phyloP scores from a whole-genome alignment of 2,888 invertebrate genomes.

The Argynnis bischoffii region DNA sequence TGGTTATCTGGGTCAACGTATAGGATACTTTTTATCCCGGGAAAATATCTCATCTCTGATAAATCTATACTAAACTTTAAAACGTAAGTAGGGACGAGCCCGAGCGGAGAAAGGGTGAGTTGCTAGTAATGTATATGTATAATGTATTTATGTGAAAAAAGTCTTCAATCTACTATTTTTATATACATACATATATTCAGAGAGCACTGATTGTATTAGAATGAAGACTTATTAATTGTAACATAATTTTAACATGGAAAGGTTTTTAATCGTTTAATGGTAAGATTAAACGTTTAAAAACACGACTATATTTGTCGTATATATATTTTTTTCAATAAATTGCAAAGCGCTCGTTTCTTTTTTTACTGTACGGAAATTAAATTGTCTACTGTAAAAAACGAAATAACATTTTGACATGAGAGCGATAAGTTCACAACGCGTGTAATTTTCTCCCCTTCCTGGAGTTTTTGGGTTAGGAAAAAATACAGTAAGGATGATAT shows the following conservation, averaged over 20 bases:
- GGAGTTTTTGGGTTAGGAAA: conserved; percentile 14
- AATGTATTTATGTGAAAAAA: too few species aligned
- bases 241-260: not conserved
- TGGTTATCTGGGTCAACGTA: too few species aligned
- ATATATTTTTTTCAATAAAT: conserved; percentile 27
- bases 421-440: conserved; percentile 50
- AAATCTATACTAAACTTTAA: too few species aligned
- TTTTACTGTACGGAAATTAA: conserved; percentile 55
- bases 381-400: conserved; percentile 60
- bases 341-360: conserved; percentile 24
- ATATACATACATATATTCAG: too few species aligned
- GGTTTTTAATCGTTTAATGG: not conserved
- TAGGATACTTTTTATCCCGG: too few species aligned
- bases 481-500: not conserved
- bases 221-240: too few species aligned
- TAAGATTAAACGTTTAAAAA: not conserved
- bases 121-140: too few species aligned
- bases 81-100: too few species aligned
- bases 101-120: too few species aligned
- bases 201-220: too few species aligned
- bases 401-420: conserved; percentile 60
- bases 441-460: conserved; percentile 49
- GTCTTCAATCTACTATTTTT: too few species aligned
- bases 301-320: not conserved
- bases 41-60: too few species aligned